Base-by-base conservation (phyloP, 35 echinoderm and acorn worm genomes). In the Ptychodera flava region DNA sequence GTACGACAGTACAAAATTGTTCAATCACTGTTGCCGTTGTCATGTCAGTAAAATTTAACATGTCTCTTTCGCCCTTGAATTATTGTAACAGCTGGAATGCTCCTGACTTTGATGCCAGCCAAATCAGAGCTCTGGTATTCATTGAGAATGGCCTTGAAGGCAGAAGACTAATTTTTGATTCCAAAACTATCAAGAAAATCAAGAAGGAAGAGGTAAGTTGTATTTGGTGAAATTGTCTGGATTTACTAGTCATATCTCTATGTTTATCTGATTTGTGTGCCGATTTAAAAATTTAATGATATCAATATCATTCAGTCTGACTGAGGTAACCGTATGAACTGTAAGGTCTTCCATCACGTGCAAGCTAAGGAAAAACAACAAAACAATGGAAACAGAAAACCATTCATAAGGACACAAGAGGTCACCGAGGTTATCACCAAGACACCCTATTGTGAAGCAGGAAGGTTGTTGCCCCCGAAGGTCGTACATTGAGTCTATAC, bases 81-180 rank as follows among this genome's bases (percentile, higher is more conserved):
- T 64, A 6, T 22, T 64, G 6, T 64, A 64, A 64, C 36, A 99
- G 96, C 80, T 99, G 96, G 96, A 78, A 92, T 52, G 77, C 89
- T n/a, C 96, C 96, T 36, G 90, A 90, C 35, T 94, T 99, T 85
- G 96, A 94, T 33, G 77, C 88, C 10, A 88, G 79, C n/a, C 96
- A 99, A 88, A 94, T 99, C 29, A 64, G 91, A 82, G 82, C 94
- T 0, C 33, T 99, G 30, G 92, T 99, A 30, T 94, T 94, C 87
- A 92, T 85, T 80, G 92, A 99, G 37, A 83, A 85, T 31, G 93
- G 94, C 37, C 36, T 37, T 38, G 88, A 92, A 36, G 89, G 53
- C 37, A 93, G 87, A 78, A 94, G 90, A 30, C 86, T 94, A 37
- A 33, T 94, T 1, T 94, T 99, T 90, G 96, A 99, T 64, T 99